These are phyloP conservation scores for Lagocephalus sceleratus DNA, from an alignment of 2,797 vertebrate genomes.

Conservation along the genomic window DNA sequence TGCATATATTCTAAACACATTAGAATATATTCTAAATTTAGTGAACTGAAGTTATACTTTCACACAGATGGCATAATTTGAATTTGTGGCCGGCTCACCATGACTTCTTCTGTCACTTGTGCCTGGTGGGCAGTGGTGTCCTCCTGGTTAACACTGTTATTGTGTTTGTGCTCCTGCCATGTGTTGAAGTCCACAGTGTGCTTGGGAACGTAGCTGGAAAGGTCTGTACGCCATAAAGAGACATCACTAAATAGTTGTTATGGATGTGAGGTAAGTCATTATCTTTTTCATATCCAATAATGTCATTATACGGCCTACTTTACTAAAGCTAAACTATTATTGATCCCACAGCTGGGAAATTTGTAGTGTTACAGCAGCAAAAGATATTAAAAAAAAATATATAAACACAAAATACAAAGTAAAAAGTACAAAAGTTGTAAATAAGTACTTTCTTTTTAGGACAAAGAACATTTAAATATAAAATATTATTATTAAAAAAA, in stretches of 20 bases:
- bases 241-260: neutral
- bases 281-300: neutral
- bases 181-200: conserved; percentile 85
- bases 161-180: conserved; percentile 87
- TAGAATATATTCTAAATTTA: neutral
- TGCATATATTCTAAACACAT: too few relatives aligned
- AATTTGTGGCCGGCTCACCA: conserved; percentile 76
- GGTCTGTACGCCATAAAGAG: conserved; percentile 65
- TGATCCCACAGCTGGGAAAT: too few relatives aligned
- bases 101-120: conserved; percentile 74
- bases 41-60: neutral
- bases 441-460: too few relatives aligned
- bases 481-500: too few relatives aligned
- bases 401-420: too few relatives aligned
- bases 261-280: neutral
- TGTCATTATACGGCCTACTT: too few relatives aligned
- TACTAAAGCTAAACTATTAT: too few relatives aligned
- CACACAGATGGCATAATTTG: neutral
- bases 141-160: conserved; percentile 59
- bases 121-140: conserved; percentile 50
- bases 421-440: too few relatives aligned
- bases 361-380: too few relatives aligned
- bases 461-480: too few relatives aligned
- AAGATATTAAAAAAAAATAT: too few relatives aligned
- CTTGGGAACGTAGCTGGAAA: conserved; percentile 92